phyloP scores from a whole-genome alignment of 1,140 invertebrate genomes.

The Pararge aegeria region DNA sequence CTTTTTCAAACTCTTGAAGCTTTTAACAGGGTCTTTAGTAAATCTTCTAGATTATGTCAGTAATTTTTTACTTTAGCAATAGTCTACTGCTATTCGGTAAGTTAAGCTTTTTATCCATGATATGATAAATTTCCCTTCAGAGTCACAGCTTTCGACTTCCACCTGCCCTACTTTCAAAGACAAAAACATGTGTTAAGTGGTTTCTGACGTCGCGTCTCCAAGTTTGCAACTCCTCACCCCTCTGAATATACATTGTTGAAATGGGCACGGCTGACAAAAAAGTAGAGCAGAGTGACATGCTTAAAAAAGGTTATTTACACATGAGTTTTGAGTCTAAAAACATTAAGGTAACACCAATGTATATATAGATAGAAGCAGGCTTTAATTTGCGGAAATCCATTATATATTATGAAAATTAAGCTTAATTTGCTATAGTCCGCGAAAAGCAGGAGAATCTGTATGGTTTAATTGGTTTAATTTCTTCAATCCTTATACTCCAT shows the following conservation, averaged over 20 bases:
- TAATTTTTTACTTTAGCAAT: no score
- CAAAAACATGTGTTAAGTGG: conserved; percentile 32
- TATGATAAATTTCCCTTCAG: conserved; percentile 26
- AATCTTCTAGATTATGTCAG: no score
- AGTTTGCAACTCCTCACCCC: conserved; percentile 17
- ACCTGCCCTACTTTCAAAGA: conserved; percentile 27
- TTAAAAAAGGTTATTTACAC: background rate
- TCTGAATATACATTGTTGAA: conserved; percentile 4
- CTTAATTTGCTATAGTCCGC: no score
- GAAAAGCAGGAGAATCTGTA: no score
- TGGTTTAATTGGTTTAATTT: no score
- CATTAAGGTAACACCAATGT: no score
- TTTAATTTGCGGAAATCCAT: no score
- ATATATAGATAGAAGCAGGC: no score
- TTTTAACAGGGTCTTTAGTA: no score
- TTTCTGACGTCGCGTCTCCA: conserved; percentile 26
- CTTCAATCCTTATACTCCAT: no score
- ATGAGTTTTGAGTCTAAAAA: background rate
- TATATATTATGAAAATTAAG: no score
- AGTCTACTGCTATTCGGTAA: background rate
- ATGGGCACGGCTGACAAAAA: conserved; percentile 1
- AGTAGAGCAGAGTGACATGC: background rate
- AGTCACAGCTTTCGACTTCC: conserved; percentile 21
- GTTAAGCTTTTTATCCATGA: background rate
- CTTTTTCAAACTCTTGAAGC: no score